Evolutionary conservation across 1,140 invertebrate genomes (phyloP).

Genomic region (Acromyrmex heyeri): DNA sequence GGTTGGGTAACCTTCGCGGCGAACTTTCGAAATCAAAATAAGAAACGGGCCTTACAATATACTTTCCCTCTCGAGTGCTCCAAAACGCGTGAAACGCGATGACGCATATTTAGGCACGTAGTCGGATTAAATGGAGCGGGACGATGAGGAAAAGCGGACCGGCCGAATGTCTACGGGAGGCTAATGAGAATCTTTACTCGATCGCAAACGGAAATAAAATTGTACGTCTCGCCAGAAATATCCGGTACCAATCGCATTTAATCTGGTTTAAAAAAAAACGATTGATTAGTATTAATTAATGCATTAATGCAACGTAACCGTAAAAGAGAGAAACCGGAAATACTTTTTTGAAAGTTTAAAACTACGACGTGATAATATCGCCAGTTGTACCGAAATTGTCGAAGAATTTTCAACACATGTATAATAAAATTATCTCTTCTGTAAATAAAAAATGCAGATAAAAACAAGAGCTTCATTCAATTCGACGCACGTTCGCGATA

Average conservation of each 20-base stretch:
- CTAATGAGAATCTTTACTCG: background rate
- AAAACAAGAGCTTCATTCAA: background rate
- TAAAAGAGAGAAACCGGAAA: background rate
- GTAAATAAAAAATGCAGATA: background rate
- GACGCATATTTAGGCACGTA: conserved; percentile 54
- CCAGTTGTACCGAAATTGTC: background rate
- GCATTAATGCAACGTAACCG: background rate
- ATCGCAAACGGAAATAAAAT: background rate
- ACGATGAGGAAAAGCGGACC: conserved; percentile 23
- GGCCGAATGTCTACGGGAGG: no score
- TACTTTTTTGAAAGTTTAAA: background rate
- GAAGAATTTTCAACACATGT: background rate
- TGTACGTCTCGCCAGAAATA: background rate
- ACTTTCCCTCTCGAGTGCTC: conserved; percentile 56
- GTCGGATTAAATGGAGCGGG: conserved; percentile 36
- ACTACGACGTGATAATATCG: background rate
- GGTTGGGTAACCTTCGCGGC: conserved; percentile 47
- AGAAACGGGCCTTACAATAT: conserved; percentile 42
- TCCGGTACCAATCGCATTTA: background rate
- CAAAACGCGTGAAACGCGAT: conserved; percentile 45
- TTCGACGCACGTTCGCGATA: conserved; percentile 14
- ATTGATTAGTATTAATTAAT: conserved; percentile 21
- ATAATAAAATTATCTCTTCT: background rate
- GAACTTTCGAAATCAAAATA: conserved; percentile 59
- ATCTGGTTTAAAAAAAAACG: background rate